Percentiles rank a stretch among this genome's conserved stretches.
Evolutionary conservation across 2,888 invertebrate genomes (phyloP).

Genomic region (Drosophila fungiperda): DNA sequence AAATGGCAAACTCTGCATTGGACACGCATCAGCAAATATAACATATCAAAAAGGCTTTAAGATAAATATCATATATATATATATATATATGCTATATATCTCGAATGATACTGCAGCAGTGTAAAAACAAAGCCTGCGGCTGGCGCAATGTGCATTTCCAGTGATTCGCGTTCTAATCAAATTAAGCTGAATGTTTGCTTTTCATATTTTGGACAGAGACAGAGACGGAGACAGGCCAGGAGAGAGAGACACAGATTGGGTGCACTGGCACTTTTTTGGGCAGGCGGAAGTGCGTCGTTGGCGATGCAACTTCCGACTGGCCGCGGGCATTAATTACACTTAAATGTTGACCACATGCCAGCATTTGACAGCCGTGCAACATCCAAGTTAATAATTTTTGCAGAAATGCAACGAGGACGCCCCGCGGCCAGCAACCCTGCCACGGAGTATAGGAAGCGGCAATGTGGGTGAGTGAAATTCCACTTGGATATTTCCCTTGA

Average conservation of each 20-base stretch:
- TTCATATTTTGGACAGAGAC: constrained; percentile 48
- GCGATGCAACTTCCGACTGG: constrained; percentile 72
- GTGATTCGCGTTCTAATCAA: constrained; percentile 66
- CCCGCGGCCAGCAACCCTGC: constrained; percentile 34
- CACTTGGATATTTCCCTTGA: constrained; percentile 76
- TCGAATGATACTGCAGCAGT: constrained; percentile 3
- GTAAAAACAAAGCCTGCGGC: constrained; percentile 10
- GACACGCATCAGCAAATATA: constrained; percentile 13
- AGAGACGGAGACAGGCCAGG: neutral
- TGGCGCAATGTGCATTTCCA: constrained; percentile 19
- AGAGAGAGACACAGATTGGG: constrained; percentile 9
- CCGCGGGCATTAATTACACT: constrained; percentile 85
- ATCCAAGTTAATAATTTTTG: constrained; percentile 64
- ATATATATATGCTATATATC: neutral
- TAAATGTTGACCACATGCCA: constrained; percentile 85
- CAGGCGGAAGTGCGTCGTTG: constrained; percentile 60
- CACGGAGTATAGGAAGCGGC: neutral
- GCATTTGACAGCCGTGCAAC: constrained; percentile 75
- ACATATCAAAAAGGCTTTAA: neutral
- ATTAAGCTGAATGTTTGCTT: constrained; percentile 77
- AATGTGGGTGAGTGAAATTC: constrained; percentile 34
- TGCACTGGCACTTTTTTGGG: neutral
- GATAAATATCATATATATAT: neutral
- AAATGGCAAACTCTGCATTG: constrained; percentile 15
- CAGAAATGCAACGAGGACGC: constrained; percentile 55